These are phyloP conservation scores for honey bee (Apis mellifera) DNA, from an alignment of 1,140 invertebrate species.

Conservation along the genomic window DNA sequence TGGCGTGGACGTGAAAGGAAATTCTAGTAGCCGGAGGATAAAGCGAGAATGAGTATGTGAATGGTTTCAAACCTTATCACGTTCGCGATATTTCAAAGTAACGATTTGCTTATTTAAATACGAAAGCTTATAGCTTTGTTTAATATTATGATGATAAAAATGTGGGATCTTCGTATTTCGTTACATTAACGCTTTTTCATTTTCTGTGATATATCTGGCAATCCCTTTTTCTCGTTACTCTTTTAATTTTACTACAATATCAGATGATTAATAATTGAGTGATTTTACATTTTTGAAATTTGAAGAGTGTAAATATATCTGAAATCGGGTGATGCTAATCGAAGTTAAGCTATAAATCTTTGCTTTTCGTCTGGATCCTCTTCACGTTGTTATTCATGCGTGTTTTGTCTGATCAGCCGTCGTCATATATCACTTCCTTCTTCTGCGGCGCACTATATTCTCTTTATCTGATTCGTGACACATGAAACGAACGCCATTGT, in stretches of 20 bases:
- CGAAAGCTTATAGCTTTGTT: too few relatives aligned
- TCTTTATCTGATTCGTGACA: neutral
- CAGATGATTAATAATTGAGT: too few relatives aligned
- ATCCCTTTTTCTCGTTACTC: too few relatives aligned
- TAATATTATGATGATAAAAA: too few relatives aligned
- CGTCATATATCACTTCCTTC: constrained; percentile 16
- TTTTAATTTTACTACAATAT: too few relatives aligned
- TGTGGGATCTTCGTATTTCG: too few relatives aligned
- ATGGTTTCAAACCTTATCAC: too few relatives aligned
- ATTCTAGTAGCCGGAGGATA: neutral
- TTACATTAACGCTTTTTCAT: too few relatives aligned
- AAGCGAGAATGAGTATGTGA: too few relatives aligned
- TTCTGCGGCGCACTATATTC: neutral
- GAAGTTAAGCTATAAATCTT: neutral
- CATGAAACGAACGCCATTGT: neutral
- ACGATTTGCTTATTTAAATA: neutral
- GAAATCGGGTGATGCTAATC: neutral
- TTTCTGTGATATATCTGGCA: too few relatives aligned
- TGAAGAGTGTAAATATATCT: neutral
- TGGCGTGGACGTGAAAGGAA: neutral
- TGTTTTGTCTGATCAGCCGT: constrained; percentile 8
- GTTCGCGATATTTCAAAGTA: neutral
- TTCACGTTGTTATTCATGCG: neutral
- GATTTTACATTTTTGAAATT: neutral
- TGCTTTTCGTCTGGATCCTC: neutral